Percentiles rank a stretch among this genome's conserved stretches.
Evolutionary conservation across 2,888 invertebrate species (phyloP).

Genomic region (Cheilosia grossa): DNA sequence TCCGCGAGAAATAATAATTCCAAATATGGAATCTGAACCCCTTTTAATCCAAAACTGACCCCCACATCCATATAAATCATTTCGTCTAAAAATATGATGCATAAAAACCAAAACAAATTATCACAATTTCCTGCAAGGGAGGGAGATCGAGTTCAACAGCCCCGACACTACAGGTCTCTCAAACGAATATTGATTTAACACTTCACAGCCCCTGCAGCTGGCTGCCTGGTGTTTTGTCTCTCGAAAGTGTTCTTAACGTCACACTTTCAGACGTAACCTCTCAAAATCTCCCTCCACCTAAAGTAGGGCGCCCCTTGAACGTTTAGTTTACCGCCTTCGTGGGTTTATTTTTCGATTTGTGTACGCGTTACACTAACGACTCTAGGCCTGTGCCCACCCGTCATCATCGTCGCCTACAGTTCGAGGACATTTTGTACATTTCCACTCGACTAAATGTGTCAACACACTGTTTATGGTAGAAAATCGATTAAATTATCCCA

Average conservation of each 20-base stretch:
- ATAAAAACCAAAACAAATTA: slow-evolving; percentile 5
- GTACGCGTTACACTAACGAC: slow-evolving; percentile 30
- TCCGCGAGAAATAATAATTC: no score
- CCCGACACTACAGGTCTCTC: slow-evolving; percentile 25
- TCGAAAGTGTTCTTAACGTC: slow-evolving; percentile 39
- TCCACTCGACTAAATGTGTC: slow-evolving; percentile 32
- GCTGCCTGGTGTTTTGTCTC: not conserved
- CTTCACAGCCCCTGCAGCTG: not conserved
- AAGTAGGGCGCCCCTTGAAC: slow-evolving; percentile 19
- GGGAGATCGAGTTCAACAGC: slow-evolving; percentile 39
- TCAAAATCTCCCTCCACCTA: slow-evolving; percentile 16
- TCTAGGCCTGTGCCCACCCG: not conserved
- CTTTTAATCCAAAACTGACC: not conserved
- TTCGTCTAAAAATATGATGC: slow-evolving; percentile 8
- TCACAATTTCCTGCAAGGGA: not conserved
- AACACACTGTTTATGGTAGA: slow-evolving; percentile 19
- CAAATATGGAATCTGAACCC: not conserved
- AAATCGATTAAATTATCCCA: slow-evolving; percentile 57
- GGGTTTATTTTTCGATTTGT: slow-evolving; percentile 30
- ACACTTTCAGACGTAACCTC: slow-evolving; percentile 47
- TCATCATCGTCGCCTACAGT: not conserved
- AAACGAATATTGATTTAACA: slow-evolving; percentile 57
- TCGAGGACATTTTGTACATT: slow-evolving; percentile 8
- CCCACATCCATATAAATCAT: slow-evolving; percentile 4
- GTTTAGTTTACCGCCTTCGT: slow-evolving; percentile 25